Evolutionary conservation across 2,113 vertebrate genomes (phyloP).

Genomic region (Fulmarus glacialis): DNA sequence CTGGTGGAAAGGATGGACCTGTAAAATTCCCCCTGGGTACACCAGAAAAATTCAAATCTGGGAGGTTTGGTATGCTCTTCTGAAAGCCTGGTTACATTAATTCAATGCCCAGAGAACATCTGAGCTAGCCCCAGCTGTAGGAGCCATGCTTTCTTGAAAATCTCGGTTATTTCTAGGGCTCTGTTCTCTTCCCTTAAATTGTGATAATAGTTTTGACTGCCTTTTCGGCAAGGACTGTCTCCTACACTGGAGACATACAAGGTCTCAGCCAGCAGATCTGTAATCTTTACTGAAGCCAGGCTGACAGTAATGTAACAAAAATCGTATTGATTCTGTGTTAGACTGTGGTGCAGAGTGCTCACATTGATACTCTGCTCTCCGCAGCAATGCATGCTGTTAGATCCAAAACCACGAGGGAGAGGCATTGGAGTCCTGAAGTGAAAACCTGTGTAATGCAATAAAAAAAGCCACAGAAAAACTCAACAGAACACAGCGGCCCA

Average conservation of each 20-base stretch:
- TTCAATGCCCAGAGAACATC: background rate
- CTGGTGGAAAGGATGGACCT: background rate
- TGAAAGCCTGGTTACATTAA: background rate
- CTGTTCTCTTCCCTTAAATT: background rate
- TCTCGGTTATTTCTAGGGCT: background rate
- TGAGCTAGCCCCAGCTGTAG: background rate
- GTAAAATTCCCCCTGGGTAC: background rate
- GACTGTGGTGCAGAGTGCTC: accelerated
- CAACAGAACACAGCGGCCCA: background rate
- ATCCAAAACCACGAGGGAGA: background rate
- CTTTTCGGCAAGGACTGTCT: background rate
- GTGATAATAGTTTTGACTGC: background rate
- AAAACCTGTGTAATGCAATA: background rate
- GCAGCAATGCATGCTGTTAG: background rate
- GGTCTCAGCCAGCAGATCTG: background rate
- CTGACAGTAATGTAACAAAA: background rate
- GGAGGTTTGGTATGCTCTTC: background rate
- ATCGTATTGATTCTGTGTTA: too few relatives aligned
- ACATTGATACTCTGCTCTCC: background rate
- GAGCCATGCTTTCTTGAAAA: background rate
- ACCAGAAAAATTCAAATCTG: background rate
- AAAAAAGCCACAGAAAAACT: background rate
- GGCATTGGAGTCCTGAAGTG: background rate
- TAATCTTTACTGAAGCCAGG: background rate
- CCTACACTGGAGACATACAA: background rate